A percentile compares a stretch with the other conserved stretches of the same genome.
phyloP scores from a whole-genome alignment of 2,888 invertebrate genomes.

The Rotaria magnacalcarata region DNA sequence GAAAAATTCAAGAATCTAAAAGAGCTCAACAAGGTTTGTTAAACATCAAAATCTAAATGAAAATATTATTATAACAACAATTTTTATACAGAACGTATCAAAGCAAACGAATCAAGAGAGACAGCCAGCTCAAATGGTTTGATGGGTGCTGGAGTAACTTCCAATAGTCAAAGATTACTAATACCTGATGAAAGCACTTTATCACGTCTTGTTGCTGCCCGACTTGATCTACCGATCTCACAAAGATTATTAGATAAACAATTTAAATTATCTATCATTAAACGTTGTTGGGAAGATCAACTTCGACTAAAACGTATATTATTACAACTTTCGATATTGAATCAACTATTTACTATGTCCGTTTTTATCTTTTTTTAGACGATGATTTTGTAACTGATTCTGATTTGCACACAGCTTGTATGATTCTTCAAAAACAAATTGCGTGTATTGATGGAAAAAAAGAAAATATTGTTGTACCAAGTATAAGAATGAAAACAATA shows the following conservation, averaged over 20 bases:
- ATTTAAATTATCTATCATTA: slow-evolving; percentile 20
- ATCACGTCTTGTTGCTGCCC: slow-evolving; percentile 25
- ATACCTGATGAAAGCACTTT: slow-evolving; percentile 14
- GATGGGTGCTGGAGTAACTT: neutral
- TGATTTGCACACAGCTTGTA: neutral
- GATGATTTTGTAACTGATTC: slow-evolving; percentile 15
- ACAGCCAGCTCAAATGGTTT: too few relatives aligned
- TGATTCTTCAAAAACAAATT: slow-evolving; percentile 13
- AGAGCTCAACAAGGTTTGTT: slow-evolving; percentile 7
- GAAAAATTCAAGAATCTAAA: slow-evolving; percentile 32
- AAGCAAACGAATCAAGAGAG: neutral
- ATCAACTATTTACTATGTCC: neutral
- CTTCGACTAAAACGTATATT: slow-evolving; percentile 3
- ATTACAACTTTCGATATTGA: neutral
- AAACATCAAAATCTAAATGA: neutral
- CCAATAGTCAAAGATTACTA: neutral
- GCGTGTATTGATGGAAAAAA: neutral
- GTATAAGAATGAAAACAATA: neutral
- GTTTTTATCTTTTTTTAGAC: neutral
- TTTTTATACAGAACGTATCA: neutral
- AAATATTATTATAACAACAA: neutral
- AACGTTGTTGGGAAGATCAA: slow-evolving; percentile 35
- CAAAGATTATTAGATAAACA: neutral
- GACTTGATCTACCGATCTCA: neutral
- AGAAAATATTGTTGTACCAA: slow-evolving; percentile 26